Conservation (phyloP, 1,140 invertebrate genomes). For the Bilobella aurantiaca region DNA sequence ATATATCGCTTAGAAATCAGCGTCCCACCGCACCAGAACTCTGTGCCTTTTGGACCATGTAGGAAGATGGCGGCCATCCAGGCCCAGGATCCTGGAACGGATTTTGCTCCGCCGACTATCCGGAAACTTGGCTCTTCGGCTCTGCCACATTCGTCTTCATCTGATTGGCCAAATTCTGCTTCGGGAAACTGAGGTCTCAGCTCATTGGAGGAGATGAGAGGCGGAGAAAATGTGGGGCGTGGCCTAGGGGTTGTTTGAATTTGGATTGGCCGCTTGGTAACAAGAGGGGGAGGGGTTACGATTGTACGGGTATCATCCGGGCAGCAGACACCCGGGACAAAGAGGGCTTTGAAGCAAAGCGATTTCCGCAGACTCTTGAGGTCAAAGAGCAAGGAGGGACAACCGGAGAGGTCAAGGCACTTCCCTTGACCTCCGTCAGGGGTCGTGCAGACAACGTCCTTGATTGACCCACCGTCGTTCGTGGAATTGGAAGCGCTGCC, state of each 20-base stretch:
- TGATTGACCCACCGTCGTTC: constrained; percentile 29
- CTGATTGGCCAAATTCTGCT: background rate
- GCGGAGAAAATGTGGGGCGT: background rate
- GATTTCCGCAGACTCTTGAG: constrained; percentile 69
- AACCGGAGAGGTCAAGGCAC: constrained; percentile 77
- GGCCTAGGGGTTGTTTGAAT: background rate
- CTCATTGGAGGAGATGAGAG: background rate
- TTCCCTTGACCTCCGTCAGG: constrained; percentile 64
- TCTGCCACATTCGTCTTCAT: constrained; percentile 53
- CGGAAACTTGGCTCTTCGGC: constrained; percentile 68
- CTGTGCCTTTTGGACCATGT: constrained; percentile 68
- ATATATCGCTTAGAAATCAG: constrained; percentile 68
- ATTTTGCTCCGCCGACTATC: constrained; percentile 77
- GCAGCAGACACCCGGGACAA: constrained; percentile 55
- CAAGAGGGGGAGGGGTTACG: background rate
- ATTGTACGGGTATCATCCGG: constrained; percentile 24
- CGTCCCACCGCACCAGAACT: constrained; percentile 90
- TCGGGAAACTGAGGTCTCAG: background rate
- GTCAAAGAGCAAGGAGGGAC: constrained; percentile 74
- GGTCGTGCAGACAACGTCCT: constrained; percentile 54
- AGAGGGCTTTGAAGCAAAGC: constrained; percentile 80
- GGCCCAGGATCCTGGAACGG: constrained; percentile 68
- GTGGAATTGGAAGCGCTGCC: constrained; percentile 33
- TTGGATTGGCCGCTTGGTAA: constrained; percentile 1
- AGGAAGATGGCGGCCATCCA: constrained; percentile 91